Conservation (phyloP, 2,797 vertebrate species). For the Streptopelia turtur region DNA sequence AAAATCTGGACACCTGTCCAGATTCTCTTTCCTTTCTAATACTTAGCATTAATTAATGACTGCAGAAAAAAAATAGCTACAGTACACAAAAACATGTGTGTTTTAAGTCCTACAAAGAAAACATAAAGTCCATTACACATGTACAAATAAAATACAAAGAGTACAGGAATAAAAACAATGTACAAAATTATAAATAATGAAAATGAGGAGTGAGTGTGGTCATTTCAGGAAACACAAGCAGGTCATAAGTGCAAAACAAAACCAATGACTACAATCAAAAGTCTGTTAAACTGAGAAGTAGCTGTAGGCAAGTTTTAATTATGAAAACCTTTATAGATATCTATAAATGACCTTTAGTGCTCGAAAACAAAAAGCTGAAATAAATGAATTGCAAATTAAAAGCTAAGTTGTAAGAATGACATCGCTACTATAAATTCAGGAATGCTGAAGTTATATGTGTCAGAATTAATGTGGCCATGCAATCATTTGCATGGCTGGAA, state of each 20-base stretch:
- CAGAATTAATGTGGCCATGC: neutral
- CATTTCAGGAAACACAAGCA: neutral
- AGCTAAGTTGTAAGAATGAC: neutral
- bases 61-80: neutral
- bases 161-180: neutral
- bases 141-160: neutral
- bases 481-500: neutral
- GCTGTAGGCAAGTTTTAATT: neutral
- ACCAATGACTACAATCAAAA: no score
- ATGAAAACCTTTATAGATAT: neutral
- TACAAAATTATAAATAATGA: neutral
- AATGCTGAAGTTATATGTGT: neutral
- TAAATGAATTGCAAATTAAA: neutral
- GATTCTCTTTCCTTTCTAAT: neutral
- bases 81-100: neutral
- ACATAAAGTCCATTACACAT: neutral
- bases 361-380: neutral
- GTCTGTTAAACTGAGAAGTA: neutral
- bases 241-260: neutral
- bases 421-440: neutral
- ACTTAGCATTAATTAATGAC: neutral
- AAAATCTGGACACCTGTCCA: neutral
- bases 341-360: neutral
- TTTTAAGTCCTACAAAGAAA: neutral
- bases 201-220: neutral